Percentiles rank a stretch among this genome's conserved stretches.
Conservation (phyloP, 2,888 invertebrate genomes). For the Melanostoma scalare region DNA sequence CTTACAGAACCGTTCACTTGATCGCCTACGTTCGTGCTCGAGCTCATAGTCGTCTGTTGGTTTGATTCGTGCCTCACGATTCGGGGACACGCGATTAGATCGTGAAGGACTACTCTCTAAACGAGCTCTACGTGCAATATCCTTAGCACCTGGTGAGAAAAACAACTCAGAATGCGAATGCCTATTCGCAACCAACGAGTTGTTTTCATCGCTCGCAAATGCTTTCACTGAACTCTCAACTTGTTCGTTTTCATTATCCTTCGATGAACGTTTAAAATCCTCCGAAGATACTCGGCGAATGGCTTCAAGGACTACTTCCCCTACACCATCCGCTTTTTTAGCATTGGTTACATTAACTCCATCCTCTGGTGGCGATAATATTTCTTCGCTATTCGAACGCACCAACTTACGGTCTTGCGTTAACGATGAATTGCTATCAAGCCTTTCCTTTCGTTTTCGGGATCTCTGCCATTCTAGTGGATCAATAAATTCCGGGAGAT, state of each 20-base stretch:
- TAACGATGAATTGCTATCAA: constrained; percentile 84
- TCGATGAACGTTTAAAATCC: constrained; percentile 76
- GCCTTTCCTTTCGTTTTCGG: constrained; percentile 86
- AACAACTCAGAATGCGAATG: constrained; percentile 61
- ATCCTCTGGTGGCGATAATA: constrained; percentile 78
- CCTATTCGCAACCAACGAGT: constrained; percentile 78
- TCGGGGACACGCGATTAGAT: constrained; percentile 80
- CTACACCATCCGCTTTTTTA: constrained; percentile 61
- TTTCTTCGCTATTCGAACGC: constrained; percentile 85
- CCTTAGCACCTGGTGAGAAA: constrained; percentile 74
- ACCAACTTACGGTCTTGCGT: constrained; percentile 85
- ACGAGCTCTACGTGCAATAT: constrained; percentile 76
- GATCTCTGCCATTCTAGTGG: constrained; percentile 82
- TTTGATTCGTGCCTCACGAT: constrained; percentile 79
- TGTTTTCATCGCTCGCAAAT: constrained; percentile 76
- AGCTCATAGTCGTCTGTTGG: constrained; percentile 83
- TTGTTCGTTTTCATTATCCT: constrained; percentile 45
- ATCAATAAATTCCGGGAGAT: constrained; percentile 82
- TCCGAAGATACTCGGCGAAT: constrained; percentile 80
- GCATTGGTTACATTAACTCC: constrained; percentile 39
- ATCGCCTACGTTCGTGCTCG: constrained; percentile 86
- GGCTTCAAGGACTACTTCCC: constrained; percentile 74
- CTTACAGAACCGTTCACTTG: constrained; percentile 86
- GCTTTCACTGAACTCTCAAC: constrained; percentile 38
- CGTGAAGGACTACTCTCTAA: constrained; percentile 82